These are phyloP conservation scores for Patella ulyssiponensis DNA, from an alignment of 2,888 invertebrate genomes.

Conservation along the genomic window DNA sequence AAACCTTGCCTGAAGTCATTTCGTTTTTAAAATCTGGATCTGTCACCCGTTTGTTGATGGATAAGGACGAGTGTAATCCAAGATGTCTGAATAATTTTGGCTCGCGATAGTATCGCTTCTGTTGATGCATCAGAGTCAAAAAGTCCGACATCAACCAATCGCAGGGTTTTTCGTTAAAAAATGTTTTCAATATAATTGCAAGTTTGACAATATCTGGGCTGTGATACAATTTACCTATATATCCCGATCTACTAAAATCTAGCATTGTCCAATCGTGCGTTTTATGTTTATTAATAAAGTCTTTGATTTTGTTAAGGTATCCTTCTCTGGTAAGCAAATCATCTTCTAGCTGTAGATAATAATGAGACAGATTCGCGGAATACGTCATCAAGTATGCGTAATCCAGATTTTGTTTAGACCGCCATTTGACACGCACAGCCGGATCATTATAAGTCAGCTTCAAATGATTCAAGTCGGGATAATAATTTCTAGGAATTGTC, in stretches of 20 bases:
- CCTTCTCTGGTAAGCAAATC: conserved; percentile 67
- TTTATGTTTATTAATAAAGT: conserved; percentile 57
- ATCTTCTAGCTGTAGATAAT: conserved; percentile 71
- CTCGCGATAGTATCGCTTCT: conserved; percentile 33
- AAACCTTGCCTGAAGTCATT: too few species aligned
- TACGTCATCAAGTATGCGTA: conserved; percentile 70
- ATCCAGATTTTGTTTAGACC: conserved; percentile 72
- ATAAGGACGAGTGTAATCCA: conserved; percentile 48
- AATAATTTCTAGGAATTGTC: conserved; percentile 51
- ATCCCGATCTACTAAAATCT: conserved; percentile 52
- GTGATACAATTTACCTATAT: conserved; percentile 55
- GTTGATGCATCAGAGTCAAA: conserved; percentile 39
- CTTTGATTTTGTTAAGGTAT: conserved; percentile 64
- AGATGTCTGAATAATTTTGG: conserved; percentile 50
- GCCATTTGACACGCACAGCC: conserved; percentile 66
- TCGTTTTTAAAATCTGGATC: too few species aligned
- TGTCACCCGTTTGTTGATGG: conserved; percentile 45
- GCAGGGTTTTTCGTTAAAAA: conserved; percentile 48
- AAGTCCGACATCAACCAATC: conserved; percentile 48
- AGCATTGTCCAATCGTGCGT: conserved; percentile 43
- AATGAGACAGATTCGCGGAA: conserved; percentile 56
- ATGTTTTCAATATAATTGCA: conserved; percentile 63
- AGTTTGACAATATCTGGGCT: conserved; percentile 44
- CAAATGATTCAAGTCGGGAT: conserved; percentile 51
- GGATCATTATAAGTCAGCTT: conserved; percentile 67